A percentile compares a stretch with the other conserved stretches of the same genome.
Evolutionary conservation across 2,113 vertebrate genomes (phyloP).

Genomic region (Gopherus flavomarginatus): DNA sequence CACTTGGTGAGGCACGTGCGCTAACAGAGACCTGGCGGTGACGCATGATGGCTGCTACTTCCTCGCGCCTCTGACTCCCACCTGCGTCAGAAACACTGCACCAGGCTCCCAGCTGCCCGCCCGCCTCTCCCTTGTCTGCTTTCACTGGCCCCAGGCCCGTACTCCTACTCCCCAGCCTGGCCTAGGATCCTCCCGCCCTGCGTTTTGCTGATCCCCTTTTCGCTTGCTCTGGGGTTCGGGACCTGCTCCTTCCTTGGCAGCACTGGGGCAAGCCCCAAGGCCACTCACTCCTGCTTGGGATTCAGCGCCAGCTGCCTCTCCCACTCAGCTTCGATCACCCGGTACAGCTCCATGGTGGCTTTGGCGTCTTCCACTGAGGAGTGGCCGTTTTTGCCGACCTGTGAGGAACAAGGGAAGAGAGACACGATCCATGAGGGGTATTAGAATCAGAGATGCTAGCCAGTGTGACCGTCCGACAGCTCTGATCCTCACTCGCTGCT

Average conservation of each 20-base stretch:
- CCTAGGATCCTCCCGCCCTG: background rate
- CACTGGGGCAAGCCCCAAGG: background rate
- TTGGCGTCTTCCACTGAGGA: slow-evolving; percentile 93
- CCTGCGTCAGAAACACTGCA: background rate
- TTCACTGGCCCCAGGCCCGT: background rate
- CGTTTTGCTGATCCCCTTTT: background rate
- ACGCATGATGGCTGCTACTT: fast-evolving
- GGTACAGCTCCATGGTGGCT: slow-evolving; percentile 95
- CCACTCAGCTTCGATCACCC: slow-evolving; percentile 89
- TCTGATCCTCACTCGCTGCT: background rate
- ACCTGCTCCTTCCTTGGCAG: background rate
- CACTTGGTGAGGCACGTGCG: fast-evolving
- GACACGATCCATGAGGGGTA: too few species aligned
- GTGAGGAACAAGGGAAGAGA: background rate
- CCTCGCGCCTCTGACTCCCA: background rate
- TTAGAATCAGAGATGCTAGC: background rate
- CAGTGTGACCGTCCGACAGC: background rate
- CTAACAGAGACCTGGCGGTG: background rate
- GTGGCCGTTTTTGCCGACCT: slow-evolving; percentile 87
- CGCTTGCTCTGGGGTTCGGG: fast-evolving
- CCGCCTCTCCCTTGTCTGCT: background rate
- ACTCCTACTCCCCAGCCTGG: background rate
- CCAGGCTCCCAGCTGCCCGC: background rate
- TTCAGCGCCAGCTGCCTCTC: slow-evolving; percentile 80
- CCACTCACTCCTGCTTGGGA: background rate